phyloP scores from a whole-genome alignment of 2,888 invertebrate species.

The Athripsodes cinereus region DNA sequence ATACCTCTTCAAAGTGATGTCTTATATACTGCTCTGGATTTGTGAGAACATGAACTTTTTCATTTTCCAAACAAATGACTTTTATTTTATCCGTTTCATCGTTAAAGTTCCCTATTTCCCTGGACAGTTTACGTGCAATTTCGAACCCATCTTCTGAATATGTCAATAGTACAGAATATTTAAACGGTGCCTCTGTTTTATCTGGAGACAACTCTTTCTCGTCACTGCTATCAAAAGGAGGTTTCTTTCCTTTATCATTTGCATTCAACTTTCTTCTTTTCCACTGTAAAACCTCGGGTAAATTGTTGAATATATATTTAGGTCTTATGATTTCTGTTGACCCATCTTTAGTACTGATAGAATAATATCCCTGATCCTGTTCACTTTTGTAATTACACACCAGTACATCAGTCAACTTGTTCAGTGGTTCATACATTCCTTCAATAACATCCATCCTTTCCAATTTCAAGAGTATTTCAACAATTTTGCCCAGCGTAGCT shows the following conservation, averaged over 20 bases:
- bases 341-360: constrained; percentile 37
- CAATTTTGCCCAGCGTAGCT: constrained; percentile 50
- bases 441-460: constrained; percentile 50
- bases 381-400: constrained; percentile 39
- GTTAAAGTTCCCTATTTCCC: constrained; percentile 39
- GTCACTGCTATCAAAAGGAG: background rate
- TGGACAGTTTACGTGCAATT: constrained; percentile 46
- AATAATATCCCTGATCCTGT: constrained; percentile 38
- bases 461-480: constrained; percentile 44
- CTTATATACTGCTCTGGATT: constrained; percentile 52
- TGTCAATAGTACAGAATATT: constrained; percentile 42
- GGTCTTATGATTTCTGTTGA: constrained; percentile 38
- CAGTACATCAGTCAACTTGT: constrained; percentile 13
- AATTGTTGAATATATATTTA: constrained; percentile 38
- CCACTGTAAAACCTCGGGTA: constrained; percentile 39
- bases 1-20: constrained; percentile 52
- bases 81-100: constrained; percentile 30
- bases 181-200: background rate
- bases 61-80: constrained; percentile 45
- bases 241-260: background rate
- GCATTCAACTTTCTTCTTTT: background rate
- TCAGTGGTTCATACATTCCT: constrained; percentile 41
- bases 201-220: background rate
- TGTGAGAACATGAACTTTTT: constrained; percentile 45
- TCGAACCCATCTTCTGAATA: constrained; percentile 49